These are phyloP conservation scores for Odocoileus hemionus DNA, from an alignment of 2,113 vertebrate genomes.

Conservation along the genomic window DNA sequence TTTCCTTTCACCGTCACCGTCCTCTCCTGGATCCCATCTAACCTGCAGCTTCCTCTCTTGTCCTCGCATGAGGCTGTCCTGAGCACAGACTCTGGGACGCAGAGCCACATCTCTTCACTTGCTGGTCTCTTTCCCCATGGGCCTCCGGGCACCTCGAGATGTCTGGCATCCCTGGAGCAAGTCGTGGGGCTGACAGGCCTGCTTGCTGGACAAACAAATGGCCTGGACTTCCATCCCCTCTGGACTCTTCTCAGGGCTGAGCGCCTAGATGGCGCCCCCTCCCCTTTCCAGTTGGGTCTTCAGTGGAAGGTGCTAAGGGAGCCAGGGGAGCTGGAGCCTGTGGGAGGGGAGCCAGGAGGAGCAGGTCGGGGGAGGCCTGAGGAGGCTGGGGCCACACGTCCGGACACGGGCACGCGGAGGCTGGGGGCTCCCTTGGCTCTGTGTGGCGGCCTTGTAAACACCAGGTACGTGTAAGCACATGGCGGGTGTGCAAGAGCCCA, in stretches of 20 bases:
- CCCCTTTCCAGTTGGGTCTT: background rate
- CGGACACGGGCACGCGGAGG: background rate
- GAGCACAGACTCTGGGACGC: no score
- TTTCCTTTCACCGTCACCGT: background rate
- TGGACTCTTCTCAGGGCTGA: background rate
- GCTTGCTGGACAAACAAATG: rapidly evolving
- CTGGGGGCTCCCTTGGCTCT: background rate
- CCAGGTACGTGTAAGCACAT: rapidly evolving
- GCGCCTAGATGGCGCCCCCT: rapidly evolving
- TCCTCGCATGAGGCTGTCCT: rapidly evolving
- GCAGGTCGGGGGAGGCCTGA: background rate
- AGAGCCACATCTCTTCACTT: background rate
- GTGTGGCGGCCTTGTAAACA: background rate
- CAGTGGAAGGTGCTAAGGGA: background rate
- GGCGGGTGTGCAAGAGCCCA: background rate
- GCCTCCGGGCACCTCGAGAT: background rate
- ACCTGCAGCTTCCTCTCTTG: background rate
- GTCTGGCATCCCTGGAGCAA: background rate
- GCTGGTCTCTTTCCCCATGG: background rate
- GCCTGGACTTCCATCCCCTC: background rate
- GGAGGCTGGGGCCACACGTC: rapidly evolving
- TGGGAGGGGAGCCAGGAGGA: background rate
- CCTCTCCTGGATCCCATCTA: background rate
- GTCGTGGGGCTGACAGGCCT: rapidly evolving
- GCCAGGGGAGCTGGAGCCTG: no score